Percentiles rank a stretch among this genome's conserved stretches.
These are phyloP conservation scores for Netelia inedita DNA, from an alignment of 2,888 invertebrate genomes.

Conservation along the genomic window DNA sequence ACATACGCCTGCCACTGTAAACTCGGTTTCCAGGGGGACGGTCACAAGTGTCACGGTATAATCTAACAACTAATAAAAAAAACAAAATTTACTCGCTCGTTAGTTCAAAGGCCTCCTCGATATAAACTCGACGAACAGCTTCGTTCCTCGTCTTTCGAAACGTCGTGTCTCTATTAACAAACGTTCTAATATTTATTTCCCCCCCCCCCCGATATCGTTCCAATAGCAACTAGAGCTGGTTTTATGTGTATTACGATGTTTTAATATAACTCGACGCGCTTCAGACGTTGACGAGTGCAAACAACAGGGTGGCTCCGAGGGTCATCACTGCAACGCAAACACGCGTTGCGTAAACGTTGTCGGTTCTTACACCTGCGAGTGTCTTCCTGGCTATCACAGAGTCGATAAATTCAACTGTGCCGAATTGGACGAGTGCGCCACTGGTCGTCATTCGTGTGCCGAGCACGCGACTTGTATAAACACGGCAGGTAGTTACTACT, in stretches of 20 bases:
- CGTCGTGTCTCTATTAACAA: background rate
- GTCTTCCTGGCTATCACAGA: constrained; percentile 91
- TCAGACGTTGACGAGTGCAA: constrained; percentile 95
- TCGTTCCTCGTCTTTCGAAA: background rate
- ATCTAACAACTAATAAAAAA: constrained; percentile 36
- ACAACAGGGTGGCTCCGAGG: constrained; percentile 91
- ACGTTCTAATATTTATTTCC: background rate
- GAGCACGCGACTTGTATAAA: constrained; percentile 92
- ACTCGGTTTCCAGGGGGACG: constrained; percentile 95
- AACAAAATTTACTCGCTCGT: constrained; percentile 20
- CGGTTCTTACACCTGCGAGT: constrained; percentile 94
- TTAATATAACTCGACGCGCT: background rate
- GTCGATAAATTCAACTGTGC: constrained; percentile 93
- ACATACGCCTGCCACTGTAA: constrained; percentile 96
- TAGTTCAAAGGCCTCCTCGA: background rate
- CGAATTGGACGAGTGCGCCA: constrained; percentile 92
- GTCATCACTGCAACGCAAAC: constrained; percentile 94
- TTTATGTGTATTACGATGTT: background rate
- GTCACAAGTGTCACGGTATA: constrained; percentile 91
- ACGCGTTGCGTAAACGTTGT: constrained; percentile 93
- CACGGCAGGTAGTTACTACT: constrained; percentile 93
- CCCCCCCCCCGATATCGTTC: background rate
- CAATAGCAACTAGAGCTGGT: background rate
- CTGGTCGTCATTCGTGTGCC: constrained; percentile 91
- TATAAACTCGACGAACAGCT: background rate